Evolutionary conservation across 2,797 vertebrate species (phyloP).

Genomic region (Poeciliopsis paucimaculata): DNA sequence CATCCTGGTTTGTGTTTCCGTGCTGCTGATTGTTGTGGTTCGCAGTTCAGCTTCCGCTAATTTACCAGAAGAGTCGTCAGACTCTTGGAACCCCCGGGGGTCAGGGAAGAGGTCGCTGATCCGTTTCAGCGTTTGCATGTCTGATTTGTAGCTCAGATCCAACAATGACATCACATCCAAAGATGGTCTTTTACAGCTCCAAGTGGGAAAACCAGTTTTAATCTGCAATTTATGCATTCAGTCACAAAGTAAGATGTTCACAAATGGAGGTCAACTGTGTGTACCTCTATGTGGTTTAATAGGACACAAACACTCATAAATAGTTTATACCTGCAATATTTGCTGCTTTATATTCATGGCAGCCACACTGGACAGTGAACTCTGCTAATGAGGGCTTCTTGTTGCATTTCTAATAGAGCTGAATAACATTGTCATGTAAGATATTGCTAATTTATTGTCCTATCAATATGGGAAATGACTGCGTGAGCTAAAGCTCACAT

Average conservation of each 20-base stretch:
- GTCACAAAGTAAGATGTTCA: neutral
- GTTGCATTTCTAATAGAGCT: neutral
- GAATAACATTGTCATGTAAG: neutral
- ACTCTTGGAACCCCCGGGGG: neutral
- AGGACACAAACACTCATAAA: neutral
- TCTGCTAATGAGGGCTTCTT: neutral
- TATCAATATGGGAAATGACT: neutral
- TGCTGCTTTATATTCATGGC: neutral
- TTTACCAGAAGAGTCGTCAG: constrained; percentile 11
- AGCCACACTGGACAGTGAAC: neutral
- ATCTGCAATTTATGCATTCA: neutral
- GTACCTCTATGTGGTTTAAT: neutral
- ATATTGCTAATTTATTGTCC: neutral
- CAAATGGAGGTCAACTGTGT: neutral
- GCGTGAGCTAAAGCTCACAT: neutral
- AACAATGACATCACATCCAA: neutral
- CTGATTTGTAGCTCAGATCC: neutral
- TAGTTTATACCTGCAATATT: neutral
- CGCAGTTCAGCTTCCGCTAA: constrained; percentile 26
- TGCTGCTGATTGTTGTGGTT: neutral
- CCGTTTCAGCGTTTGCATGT: neutral
- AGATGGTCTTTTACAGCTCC: neutral
- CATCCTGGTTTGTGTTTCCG: constrained; percentile 1
- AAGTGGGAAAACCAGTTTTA: neutral
- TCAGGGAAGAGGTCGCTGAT: neutral